Conservation (phyloP, 2,113 vertebrate species). For the Colinus virginianus region DNA sequence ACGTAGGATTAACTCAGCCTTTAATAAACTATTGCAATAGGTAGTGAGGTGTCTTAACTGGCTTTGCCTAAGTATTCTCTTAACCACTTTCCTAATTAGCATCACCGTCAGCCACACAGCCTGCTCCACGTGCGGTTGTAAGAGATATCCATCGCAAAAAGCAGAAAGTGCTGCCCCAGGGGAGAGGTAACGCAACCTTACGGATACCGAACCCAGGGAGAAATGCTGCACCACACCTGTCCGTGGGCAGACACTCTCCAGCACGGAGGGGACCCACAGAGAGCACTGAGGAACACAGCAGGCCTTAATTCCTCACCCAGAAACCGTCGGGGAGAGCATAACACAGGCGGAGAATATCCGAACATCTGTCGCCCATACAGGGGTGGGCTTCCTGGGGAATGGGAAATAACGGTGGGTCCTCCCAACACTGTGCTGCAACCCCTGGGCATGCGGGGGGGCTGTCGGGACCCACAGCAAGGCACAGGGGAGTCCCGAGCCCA, state of each 20-base stretch:
- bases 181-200: fast-evolving
- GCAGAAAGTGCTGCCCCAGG: not conserved
- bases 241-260: fast-evolving
- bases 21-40: not conserved
- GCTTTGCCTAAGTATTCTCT: not conserved
- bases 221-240: not conserved
- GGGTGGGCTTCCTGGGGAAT: not conserved
- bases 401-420: not conserved
- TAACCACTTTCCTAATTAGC: not conserved
- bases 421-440: not conserved
- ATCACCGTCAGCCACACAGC: not conserved
- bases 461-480: not conserved
- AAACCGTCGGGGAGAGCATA: not conserved
- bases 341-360: not conserved
- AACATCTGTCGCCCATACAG: no score
- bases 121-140: not conserved
- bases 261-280: not conserved
- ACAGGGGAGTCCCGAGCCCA: not conserved
- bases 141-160: fast-evolving
- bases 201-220: not conserved
- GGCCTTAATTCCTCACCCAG: not conserved
- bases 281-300: not conserved
- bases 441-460: not conserved
- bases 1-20: not conserved
- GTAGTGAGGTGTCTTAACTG: not conserved